phyloP scores from a whole-genome alignment of 2,888 invertebrate genomes.

The Microchrysa polita region DNA sequence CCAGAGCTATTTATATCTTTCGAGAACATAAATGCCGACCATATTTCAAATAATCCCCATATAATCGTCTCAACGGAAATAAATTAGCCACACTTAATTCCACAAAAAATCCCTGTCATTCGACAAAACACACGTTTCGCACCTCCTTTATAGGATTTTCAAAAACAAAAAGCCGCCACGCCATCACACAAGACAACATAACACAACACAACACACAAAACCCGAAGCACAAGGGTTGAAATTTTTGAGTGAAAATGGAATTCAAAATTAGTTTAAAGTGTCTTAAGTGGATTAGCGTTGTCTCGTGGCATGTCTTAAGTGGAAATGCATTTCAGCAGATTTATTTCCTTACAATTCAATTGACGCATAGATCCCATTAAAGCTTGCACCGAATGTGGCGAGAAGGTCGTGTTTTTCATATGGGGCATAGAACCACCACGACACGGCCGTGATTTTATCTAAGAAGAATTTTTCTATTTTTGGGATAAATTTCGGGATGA shows the following conservation, averaged over 20 bases:
- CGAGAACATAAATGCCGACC: too few species aligned
- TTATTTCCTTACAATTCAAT: slow-evolving; percentile 26
- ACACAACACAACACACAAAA: too few species aligned
- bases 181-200: too few species aligned
- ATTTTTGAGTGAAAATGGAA: slow-evolving; percentile 38
- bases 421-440: slow-evolving; percentile 13
- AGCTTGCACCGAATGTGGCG: slow-evolving; percentile 28
- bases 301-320: slow-evolving; percentile 50
- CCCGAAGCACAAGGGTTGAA: neutral
- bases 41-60: too few species aligned
- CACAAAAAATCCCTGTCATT: slow-evolving; percentile 22
- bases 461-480: too few species aligned
- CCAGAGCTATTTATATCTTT: too few species aligned
- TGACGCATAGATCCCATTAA: slow-evolving; percentile 26
- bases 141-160: slow-evolving; percentile 9
- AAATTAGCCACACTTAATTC: slow-evolving; percentile 35
- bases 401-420: slow-evolving; percentile 39
- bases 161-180: neutral
- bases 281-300: slow-evolving; percentile 48
- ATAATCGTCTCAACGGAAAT: slow-evolving; percentile 14
- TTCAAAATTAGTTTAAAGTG: slow-evolving; percentile 25
- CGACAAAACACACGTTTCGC: slow-evolving; percentile 42
- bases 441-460: too few species aligned
- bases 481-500: too few species aligned
- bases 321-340: slow-evolving; percentile 41